These are phyloP conservation scores for Drosophila kambysellisi DNA, from an alignment of 2,888 invertebrate genomes.

Conservation along the genomic window DNA sequence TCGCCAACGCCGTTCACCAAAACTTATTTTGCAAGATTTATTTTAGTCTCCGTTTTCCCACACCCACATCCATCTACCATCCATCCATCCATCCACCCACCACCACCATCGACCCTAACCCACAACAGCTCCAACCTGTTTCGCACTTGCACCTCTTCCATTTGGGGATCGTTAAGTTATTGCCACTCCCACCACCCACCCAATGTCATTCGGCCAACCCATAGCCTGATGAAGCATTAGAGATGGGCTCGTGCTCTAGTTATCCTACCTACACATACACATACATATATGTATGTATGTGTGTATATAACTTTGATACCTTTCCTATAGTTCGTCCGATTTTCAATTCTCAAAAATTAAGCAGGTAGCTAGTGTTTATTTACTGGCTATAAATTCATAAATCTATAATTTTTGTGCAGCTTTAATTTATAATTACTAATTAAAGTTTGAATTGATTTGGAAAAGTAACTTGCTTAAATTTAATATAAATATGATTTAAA, in stretches of 20 bases:
- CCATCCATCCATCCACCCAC: background rate
- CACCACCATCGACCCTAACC: background rate
- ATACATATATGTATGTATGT: background rate
- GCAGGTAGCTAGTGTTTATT: background rate
- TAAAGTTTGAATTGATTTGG: background rate
- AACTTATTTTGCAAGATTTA: slow-evolving; percentile 77
- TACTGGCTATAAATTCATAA: background rate
- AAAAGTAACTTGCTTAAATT: background rate
- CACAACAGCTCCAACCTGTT: slow-evolving; percentile 25
- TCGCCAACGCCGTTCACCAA: slow-evolving; percentile 42
- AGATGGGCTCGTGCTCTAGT: slow-evolving; percentile 28
- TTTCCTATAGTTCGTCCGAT: background rate
- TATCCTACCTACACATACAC: background rate
- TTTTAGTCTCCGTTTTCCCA: slow-evolving; percentile 37
- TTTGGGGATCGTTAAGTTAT: slow-evolving; percentile 69
- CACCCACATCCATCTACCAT: background rate
- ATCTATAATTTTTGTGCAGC: background rate
- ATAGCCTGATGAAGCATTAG: background rate
- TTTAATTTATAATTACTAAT: background rate
- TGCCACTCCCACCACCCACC: slow-evolving; percentile 45
- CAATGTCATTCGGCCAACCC: slow-evolving; percentile 29
- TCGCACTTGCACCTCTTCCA: slow-evolving; percentile 28
- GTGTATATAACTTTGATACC: background rate
- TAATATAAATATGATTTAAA: background rate
- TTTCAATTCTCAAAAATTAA: background rate